Evolutionary conservation across 2,113 vertebrate species (phyloP).

Genomic region (Coptodon bakossiorum): DNA sequence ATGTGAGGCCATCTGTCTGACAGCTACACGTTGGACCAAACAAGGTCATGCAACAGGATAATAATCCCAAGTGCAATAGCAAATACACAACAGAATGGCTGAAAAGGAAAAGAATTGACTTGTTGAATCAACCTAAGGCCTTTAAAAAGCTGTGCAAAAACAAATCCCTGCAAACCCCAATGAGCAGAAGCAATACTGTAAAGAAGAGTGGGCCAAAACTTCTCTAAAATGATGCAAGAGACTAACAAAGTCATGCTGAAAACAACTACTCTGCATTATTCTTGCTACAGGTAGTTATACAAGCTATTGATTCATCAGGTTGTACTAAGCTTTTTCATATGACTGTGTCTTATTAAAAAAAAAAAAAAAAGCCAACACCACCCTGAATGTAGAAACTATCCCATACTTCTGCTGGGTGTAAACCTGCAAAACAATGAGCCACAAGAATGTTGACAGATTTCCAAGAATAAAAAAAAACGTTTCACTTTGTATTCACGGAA

Average conservation of each 20-base stretch:
- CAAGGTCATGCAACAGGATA: neutral
- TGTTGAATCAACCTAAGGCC: neutral
- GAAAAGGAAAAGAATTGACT: neutral
- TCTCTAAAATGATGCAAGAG: neutral
- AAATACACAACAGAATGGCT: neutral
- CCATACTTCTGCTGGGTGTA: neutral
- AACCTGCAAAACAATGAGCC: neutral
- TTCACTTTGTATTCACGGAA: neutral
- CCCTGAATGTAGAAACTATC: neutral
- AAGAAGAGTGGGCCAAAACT: neutral
- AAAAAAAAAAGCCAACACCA: fast-evolving
- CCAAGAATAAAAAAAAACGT: fast-evolving
- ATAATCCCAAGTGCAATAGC: neutral
- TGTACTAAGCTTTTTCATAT: neutral
- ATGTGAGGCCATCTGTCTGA: neutral
- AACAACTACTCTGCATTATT: neutral
- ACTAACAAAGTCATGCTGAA: neutral
- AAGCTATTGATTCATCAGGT: neutral
- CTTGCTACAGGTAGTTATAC: neutral
- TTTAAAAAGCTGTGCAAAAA: neutral
- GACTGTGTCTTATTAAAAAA: too few species aligned
- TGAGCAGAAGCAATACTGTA: neutral
- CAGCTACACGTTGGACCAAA: neutral
- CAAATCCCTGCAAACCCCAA: neutral
- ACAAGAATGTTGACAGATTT: neutral